phyloP scores from a whole-genome alignment of 37 sponge, comb jelly and placozoan genomes.

The Eunapius fragilis region DNA sequence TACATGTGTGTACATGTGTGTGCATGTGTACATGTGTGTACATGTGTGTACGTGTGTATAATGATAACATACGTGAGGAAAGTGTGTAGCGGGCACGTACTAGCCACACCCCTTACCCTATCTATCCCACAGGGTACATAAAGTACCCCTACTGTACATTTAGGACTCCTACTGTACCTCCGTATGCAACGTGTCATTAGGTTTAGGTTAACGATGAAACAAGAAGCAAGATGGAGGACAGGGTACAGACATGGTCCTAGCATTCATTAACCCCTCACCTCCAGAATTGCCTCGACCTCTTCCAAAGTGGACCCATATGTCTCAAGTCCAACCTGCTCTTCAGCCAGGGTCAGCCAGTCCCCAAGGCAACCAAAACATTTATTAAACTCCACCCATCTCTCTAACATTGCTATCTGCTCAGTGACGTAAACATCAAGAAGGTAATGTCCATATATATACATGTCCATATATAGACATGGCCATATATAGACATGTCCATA shows the following conservation, averaged over 20 bases:
- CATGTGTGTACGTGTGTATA: background rate
- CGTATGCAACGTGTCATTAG: too few relatives aligned
- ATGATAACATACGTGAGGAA: too few relatives aligned
- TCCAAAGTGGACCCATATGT: constrained; percentile 24
- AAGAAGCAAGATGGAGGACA: too few relatives aligned
- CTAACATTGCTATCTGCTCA: too few relatives aligned
- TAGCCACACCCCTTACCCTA: background rate
- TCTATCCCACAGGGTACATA: background rate
- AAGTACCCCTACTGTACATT: too few relatives aligned
- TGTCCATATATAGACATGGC: too few relatives aligned
- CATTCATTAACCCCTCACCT: constrained; percentile 6
- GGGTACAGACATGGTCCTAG: too few relatives aligned
- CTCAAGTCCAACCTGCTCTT: constrained; percentile 9
- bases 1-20: background rate
- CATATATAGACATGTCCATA: too few relatives aligned
- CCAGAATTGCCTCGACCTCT: background rate
- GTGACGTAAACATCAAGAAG: too few relatives aligned
- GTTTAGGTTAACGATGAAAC: too few relatives aligned
- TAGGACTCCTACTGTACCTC: too few relatives aligned
- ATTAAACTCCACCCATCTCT: constrained; percentile 12
- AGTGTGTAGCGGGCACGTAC: background rate
- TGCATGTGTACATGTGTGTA: background rate
- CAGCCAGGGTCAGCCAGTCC: constrained; percentile 15
- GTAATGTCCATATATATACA: too few relatives aligned
- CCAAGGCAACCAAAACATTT: background rate